Base-by-base conservation (phyloP, 2,888 invertebrate species). In the Aromia moschata region DNA sequence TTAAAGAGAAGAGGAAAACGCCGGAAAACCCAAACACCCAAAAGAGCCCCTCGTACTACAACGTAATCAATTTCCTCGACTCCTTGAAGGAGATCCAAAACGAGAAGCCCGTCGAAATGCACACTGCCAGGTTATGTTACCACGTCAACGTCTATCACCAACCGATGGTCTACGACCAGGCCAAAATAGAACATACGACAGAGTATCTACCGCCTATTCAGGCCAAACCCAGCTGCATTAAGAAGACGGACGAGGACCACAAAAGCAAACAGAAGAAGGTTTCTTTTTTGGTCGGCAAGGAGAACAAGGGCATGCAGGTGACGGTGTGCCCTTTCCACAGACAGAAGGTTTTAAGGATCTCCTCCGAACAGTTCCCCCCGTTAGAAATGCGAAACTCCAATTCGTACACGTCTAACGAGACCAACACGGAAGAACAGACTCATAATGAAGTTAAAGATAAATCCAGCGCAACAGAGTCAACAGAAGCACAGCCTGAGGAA, bases 21-120 rank as follows among this genome's bases (percentile, higher is more conserved):
- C 38, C 59, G 10, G 43, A 52, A 7, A n/a, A 36, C 1, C 17
- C 20, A 12, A 53, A 10, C 1, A 40, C 63, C 15, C 41, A 62
- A 20, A 36, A 46, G 41, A 69, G 65, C 10, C 65, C 70, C 0
- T 72, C 72, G 1, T 69, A 62, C 40, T 70, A 67, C 57, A 74
- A 70, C 58, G 67, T 74, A 4, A 46, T 74, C 5, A 67, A 47
- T 51, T 74, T 74, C 56, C 57, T 74, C 36, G 71, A 74, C 38
- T 67, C 63, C 11, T 46, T 74, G 14, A 58, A 57, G 5, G 65
- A 69, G 37, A 61, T 70, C 12, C 53, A 62, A 15, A 41, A 58
- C 5, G 69, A 68, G 15, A 57, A 37, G 1, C 41, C 62, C 9
- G 43, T 61, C 9, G 70, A 70, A 54, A 53, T 70, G 38, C 51